Percentiles rank a stretch among this genome's conserved stretches.
These are phyloP conservation scores for Gnathonemus echidnorhynchus DNA, from an alignment of 2,113 vertebrate species.

Conservation along the genomic window DNA sequence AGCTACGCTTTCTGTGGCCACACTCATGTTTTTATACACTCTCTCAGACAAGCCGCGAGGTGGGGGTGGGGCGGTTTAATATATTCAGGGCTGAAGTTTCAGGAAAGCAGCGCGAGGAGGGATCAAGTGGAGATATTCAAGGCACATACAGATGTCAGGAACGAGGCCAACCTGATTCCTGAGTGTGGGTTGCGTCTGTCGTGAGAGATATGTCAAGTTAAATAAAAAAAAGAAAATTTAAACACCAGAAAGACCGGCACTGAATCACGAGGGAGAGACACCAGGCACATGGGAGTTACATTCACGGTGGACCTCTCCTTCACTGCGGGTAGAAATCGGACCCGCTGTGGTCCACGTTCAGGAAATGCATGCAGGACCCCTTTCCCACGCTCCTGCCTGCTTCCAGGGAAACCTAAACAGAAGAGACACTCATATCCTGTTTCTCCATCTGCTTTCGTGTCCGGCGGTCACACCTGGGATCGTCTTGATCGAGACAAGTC, in stretches of 20 bases:
- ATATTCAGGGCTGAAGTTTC: neutral
- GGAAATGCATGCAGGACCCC: neutral
- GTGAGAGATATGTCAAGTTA: neutral
- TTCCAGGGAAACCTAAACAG: neutral
- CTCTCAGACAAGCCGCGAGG: neutral
- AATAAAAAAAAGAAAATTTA: neutral
- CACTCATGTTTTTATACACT: neutral
- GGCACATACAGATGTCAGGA: neutral
- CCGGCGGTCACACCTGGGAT: neutral
- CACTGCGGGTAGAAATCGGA: no score
- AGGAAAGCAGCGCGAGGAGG: neutral
- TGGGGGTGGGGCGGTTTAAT: neutral
- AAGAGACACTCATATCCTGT: neutral
- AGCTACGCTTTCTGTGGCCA: neutral
- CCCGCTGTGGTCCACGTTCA: neutral
- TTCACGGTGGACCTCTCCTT: neutral
- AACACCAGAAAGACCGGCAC: neutral
- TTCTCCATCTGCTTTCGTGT: neutral
- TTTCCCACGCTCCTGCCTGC: neutral
- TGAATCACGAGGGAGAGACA: neutral
- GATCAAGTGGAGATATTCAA: neutral
- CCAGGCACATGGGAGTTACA: neutral
- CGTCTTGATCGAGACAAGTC: neutral
- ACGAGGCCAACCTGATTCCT: neutral
- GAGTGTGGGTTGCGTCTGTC: slow-evolving; percentile 27